Conservation (phyloP, 2,113 vertebrate species). For the Parus major region DNA sequence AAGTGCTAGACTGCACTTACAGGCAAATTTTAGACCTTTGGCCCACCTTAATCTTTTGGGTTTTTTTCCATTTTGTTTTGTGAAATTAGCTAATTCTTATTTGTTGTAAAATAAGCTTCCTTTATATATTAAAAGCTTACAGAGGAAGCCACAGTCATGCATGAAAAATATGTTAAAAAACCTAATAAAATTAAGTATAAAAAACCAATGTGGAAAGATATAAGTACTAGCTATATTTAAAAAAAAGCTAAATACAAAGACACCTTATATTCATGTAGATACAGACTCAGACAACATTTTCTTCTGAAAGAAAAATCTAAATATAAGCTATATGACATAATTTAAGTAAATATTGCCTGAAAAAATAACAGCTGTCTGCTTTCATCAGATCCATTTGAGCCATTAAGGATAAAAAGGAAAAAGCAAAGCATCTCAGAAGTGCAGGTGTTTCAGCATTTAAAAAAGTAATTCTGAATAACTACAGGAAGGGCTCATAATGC, state of each 20-base stretch:
- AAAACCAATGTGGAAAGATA: not conserved
- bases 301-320: not conserved
- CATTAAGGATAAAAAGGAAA: not conserved
- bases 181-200: not conserved
- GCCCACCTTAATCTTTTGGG: not conserved
- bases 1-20: not conserved
- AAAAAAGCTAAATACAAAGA: not conserved
- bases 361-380: constrained; percentile 19
- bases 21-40: not conserved
- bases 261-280: not conserved
- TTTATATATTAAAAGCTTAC: not conserved
- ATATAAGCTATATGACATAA: not conserved
- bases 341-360: constrained; percentile 37
- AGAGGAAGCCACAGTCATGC: not conserved
- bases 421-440: not conserved
- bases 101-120: not conserved
- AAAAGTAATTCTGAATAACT: not conserved
- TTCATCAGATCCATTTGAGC: not conserved
- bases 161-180: not conserved
- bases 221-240: not conserved
- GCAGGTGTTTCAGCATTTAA: not conserved
- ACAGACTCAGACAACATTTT: not conserved
- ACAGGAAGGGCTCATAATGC: not conserved
- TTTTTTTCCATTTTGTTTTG: not conserved
- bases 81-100: not conserved